Evolutionary conservation across 2,888 invertebrate genomes (phyloP), one percentile per base, ranked within the genome.

Genomic region (Heteropelma amictum): DNA sequence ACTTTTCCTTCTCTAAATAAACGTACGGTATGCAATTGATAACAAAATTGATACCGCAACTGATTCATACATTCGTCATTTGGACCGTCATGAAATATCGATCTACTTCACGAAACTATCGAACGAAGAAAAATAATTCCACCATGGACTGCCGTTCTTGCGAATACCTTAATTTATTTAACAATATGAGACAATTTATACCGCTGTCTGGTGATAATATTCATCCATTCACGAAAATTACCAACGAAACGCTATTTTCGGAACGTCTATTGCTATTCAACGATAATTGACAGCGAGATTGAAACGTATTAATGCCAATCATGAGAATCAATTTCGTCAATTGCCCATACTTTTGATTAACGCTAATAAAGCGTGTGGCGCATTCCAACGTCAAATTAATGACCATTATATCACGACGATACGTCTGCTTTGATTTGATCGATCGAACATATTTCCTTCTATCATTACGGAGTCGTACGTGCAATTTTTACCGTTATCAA

Each of bases 361-460:
- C 38, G 54, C 40, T 30, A 19, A 14, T 61, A 49, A 38, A 26
- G 63, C 33, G n/a, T 30, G 21, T 54, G 47, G 54, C 28, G 38
- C 38, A 71, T 51, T 64, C 54, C 40, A 40, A 35, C 63, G 21
- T 60, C 56, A 45, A 73, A 73, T 73, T 64, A 33, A 38, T 60
- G 58, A 69, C 63, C 33, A 69, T 68, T 58, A 14, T 38, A 35
- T 68, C 63, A 56, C 67, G 56, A 49, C 38, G 3, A 45, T 51
- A 67, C n/a, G n/a, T 67, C 35, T 21, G 56, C 5, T 17, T 45
- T 14, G 28, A 19, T 26, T 58, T 40, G 6, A 56, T 49, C 12
- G 12, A 60, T 45, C 45, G 38, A 45, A 26, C 35, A 49, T 42
- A 53, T 26, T 70, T 35, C 53, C 28, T 45, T 35, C 53, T 6